Conservation (phyloP, 1,140 invertebrate genomes). For the Drosophila tropicalis region DNA sequence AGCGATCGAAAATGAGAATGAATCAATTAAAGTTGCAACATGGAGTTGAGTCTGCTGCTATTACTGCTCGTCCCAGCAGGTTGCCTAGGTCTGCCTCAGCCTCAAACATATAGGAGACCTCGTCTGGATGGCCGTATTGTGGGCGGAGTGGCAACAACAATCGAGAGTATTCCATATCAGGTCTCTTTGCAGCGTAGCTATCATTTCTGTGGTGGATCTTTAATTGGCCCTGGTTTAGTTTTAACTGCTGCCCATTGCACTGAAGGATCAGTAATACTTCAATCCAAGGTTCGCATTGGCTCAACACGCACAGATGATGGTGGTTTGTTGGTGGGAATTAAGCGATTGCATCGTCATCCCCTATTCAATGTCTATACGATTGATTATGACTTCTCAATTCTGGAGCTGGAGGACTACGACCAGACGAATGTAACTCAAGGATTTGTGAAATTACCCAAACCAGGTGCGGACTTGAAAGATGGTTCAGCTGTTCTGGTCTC, state of each 20-base stretch:
- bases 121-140: slow-evolving; percentile 82
- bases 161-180: slow-evolving; percentile 83
- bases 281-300: slow-evolving; percentile 63
- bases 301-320: slow-evolving; percentile 53
- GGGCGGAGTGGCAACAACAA: slow-evolving; percentile 76
- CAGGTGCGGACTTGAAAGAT: slow-evolving; percentile 52
- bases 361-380: slow-evolving; percentile 67
- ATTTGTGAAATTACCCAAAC: slow-evolving; percentile 53
- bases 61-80: slow-evolving; percentile 15
- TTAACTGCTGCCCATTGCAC: slow-evolving; percentile 85
- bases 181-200: slow-evolving; percentile 78
- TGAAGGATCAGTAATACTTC: slow-evolving; percentile 59
- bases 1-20: slow-evolving; percentile 25
- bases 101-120: slow-evolving; percentile 20
- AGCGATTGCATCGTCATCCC: slow-evolving; percentile 68
- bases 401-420: slow-evolving; percentile 59
- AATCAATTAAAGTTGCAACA: slow-evolving; percentile 18
- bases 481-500: slow-evolving; percentile 75
- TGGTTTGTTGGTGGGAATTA: slow-evolving; percentile 65
- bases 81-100: slow-evolving; percentile 8
- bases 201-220: slow-evolving; percentile 87
- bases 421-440: slow-evolving; percentile 33
- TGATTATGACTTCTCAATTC: slow-evolving; percentile 77
- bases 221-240: slow-evolving; percentile 85
- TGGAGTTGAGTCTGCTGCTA: slow-evolving; percentile 24